Percentiles rank a stretch among this genome's conserved stretches.
phyloP scores from a whole-genome alignment of 2,888 invertebrate genomes.

The Erebia aethiops region DNA sequence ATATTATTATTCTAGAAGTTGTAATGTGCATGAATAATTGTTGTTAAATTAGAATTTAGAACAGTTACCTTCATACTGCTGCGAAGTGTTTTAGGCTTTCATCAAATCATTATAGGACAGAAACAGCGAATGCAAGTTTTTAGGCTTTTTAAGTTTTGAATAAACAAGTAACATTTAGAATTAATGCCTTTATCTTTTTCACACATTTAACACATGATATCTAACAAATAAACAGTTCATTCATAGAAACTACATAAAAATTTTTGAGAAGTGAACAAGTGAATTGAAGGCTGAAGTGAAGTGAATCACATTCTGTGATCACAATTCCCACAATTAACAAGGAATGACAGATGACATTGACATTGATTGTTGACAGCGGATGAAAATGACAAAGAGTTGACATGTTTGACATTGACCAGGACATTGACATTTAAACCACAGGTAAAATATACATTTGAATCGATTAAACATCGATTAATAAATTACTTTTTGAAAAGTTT shows the following conservation, averaged over 20 bases:
- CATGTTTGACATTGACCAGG: too few species aligned
- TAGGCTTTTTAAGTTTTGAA: not conserved
- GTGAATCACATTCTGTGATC: too few species aligned
- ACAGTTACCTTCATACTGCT: not conserved
- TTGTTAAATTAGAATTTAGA: not conserved
- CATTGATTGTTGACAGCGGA: too few species aligned
- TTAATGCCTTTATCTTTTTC: not conserved
- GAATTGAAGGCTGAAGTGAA: too few species aligned
- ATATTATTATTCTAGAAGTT: not conserved
- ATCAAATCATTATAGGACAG: constrained; percentile 6
- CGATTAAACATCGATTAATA: not conserved
- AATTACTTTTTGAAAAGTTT: not conserved
- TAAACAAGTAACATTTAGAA: not conserved
- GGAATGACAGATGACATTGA: too few species aligned
- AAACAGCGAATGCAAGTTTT: not conserved
- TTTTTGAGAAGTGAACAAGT: too few species aligned
- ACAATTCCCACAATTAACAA: too few species aligned
- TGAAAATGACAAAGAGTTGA: too few species aligned
- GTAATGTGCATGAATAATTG: not conserved
- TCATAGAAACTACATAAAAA: not conserved
- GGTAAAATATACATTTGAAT: too few species aligned
- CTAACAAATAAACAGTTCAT: not conserved
- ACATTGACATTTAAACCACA: too few species aligned
- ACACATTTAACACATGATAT: not conserved
- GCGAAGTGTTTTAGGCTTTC: not conserved